Evolutionary conservation across 2,797 vertebrate species (phyloP).

Genomic region (Pteropus rufus): DNA sequence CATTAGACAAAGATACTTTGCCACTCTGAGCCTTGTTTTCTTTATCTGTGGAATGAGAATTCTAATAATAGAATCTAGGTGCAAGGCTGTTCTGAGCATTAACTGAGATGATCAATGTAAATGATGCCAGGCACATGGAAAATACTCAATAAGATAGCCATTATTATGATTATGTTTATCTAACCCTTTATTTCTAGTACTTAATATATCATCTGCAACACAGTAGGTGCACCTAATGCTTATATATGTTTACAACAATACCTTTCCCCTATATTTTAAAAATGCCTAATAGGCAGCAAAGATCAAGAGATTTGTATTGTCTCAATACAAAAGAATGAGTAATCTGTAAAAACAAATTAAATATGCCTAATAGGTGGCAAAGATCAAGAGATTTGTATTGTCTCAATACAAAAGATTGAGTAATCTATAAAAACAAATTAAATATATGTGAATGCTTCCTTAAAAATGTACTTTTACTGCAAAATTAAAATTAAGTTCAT

Average conservation of each 20-base stretch:
- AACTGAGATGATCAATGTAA: neutral
- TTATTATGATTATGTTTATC: neutral
- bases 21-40: neutral
- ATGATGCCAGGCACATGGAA: neutral
- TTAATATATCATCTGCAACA: neutral
- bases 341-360: slow-evolving; percentile 3
- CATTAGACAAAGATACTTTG: neutral
- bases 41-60: neutral
- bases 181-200: neutral
- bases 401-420: slow-evolving; percentile 10
- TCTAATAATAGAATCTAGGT: neutral
- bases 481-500: slow-evolving; percentile 39
- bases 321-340: neutral
- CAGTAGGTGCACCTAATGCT: neutral
- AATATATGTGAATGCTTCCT: neutral
- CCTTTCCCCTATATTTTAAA: neutral
- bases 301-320: neutral
- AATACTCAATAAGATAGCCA: neutral
- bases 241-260: neutral
- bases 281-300: neutral
- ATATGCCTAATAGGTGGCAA: neutral
- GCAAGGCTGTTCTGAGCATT: neutral
- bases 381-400: neutral
- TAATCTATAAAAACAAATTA: neutral
- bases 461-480: neutral